Base-by-base conservation (phyloP, 2,113 vertebrate species). In the Otocyon megalotis region DNA sequence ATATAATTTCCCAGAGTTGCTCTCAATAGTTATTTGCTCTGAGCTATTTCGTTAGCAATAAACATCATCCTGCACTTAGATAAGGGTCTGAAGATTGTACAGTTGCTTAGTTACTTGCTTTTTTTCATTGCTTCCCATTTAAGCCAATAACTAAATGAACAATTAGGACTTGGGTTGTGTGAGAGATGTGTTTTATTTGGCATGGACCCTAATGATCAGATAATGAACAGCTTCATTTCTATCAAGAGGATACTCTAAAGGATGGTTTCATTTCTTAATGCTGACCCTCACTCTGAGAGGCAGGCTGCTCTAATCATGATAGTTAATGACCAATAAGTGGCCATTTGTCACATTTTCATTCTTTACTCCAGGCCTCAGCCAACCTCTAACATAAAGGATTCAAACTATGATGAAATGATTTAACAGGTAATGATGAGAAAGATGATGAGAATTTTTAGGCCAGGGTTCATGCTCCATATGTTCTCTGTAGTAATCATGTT, bases 291-390 rank as follows among this genome's bases (percentile, higher is more conserved):
- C 77, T 95, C 95, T 87, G 89, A 95, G 96, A 97, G 58, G 81
- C 88, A 97, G 90, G 48, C 93, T 97, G 92, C 88, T 97, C 94
- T 97, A 98, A 98, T 98, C 97, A 97, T 71, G 94, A 96, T 97
- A 92, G 97, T 97, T 98, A 98, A 97, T 97, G 98, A 97, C 90
- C 95, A 97, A 94, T 97, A 97, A 98, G 72, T 97, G 93, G 62
- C 79, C 88, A 97, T 97, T 97, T 98, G 96, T 97, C 97, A 98
- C 85, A 95, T 98, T 98, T 97, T 93, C 84, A 93, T 88, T 91
- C 90, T 97, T 97, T 95, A 96, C 97, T 97, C 71, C 72, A 96
- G 88, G 76, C 71, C 71, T 96, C 77, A 91, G 88, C 77, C 95
- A 97, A 94, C 88, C 95, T 96, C 85, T 96, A 89, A 81, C 74